A percentile compares a stretch with the other conserved stretches of the same genome.
Conservation (phyloP, 37 sponge, comb jelly and placozoan species). For the Dysidea cf. avara region DNA sequence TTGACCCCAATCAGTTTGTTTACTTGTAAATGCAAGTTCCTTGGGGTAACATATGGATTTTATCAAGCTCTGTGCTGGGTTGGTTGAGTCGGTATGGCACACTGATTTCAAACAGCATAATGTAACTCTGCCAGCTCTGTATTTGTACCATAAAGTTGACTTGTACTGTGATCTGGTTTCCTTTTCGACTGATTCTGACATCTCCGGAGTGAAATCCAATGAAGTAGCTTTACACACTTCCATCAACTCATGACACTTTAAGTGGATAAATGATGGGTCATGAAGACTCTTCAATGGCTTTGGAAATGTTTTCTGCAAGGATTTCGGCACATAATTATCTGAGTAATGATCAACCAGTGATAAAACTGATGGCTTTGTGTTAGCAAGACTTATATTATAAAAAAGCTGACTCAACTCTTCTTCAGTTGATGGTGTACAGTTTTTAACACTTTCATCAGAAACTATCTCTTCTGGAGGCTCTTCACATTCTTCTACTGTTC, state of each 20-base stretch:
- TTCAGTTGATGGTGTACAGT: background rate
- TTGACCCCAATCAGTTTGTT: slow-evolving; percentile 55
- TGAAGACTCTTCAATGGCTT: background rate
- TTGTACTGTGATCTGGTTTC: slow-evolving; percentile 46
- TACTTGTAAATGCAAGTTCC: slow-evolving; percentile 16
- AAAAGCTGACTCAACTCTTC: background rate
- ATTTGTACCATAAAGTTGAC: slow-evolving; percentile 41
- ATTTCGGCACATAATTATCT: slow-evolving; percentile 32
- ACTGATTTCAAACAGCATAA: slow-evolving; percentile 52
- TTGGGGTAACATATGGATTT: slow-evolving; percentile 69
- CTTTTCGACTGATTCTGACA: background rate
- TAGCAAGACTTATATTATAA: background rate
- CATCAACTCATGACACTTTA: slow-evolving; percentile 2
- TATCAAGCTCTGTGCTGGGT: slow-evolving; percentile 51
- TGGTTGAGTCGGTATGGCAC: slow-evolving; percentile 22
- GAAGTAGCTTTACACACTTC: slow-evolving; percentile 1
- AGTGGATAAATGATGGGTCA: background rate
- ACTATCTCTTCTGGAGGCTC: no score
- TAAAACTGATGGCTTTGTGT: slow-evolving; percentile 49
- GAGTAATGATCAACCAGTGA: slow-evolving; percentile 18
- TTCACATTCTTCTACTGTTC: background rate
- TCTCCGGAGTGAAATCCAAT: slow-evolving; percentile 9
- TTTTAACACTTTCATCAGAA: background rate
- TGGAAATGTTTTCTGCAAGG: slow-evolving; percentile 13
- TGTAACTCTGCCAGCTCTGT: slow-evolving; percentile 61